phyloP scores from a whole-genome alignment of 2,113 vertebrate species.

The Chelonoidis abingdonii region DNA sequence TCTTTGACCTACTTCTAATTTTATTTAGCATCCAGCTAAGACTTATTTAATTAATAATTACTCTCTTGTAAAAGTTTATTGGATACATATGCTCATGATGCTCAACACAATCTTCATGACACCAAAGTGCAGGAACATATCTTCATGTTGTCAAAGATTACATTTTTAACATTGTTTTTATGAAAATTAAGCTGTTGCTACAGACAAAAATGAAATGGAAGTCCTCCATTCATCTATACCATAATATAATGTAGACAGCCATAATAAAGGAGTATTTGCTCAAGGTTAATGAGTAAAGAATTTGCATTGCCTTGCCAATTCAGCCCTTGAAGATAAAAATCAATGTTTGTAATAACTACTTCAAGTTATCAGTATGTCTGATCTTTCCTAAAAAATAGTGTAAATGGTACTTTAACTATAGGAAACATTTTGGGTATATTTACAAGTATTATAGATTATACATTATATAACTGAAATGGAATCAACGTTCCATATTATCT shows the following conservation, averaged over 20 bases:
- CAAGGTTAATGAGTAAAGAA: slow-evolving; percentile 17
- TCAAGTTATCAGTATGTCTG: neutral
- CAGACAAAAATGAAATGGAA: neutral
- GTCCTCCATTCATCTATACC: neutral
- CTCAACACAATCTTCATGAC: neutral
- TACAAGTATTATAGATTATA: neutral
- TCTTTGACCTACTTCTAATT: neutral
- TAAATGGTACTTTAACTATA: accelerated
- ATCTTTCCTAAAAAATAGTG: neutral
- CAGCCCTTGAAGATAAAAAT: slow-evolving; percentile 17
- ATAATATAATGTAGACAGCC: neutral
- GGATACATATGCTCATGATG: neutral
- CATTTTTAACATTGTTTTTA: neutral
- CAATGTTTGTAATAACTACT: neutral
- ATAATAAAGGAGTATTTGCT: neutral
- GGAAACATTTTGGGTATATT: neutral
- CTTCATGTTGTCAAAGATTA: neutral
- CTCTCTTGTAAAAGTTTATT: neutral
- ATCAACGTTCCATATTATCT: neutral
- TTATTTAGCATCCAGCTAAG: neutral
- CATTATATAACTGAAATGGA: neutral
- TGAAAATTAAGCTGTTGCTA: neutral
- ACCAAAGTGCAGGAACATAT: neutral
- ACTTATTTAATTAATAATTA: neutral
- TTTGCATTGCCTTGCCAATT: neutral